These are phyloP conservation scores for Cyprinella venusta DNA, from an alignment of 2,797 vertebrate species.

Conservation along the genomic window DNA sequence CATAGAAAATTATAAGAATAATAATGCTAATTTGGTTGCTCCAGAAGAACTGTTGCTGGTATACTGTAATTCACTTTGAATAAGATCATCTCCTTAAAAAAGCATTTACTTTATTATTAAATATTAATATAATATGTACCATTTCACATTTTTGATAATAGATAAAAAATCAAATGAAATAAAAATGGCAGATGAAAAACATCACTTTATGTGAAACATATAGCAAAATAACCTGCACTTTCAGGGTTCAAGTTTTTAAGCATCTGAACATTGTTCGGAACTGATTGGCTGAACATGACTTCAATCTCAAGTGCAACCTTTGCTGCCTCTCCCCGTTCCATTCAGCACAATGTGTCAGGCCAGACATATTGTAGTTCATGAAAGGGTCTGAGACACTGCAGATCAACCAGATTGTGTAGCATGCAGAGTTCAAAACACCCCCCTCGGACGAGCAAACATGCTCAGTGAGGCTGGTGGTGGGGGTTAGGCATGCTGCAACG, in stretches of 20 bases:
- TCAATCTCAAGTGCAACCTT: slow-evolving; percentile 38
- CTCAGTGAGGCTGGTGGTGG: slow-evolving; percentile 12
- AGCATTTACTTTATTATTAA: not conserved
- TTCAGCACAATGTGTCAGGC: slow-evolving; percentile 47
- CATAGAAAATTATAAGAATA: too few relatives aligned
- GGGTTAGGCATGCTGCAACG: not conserved
- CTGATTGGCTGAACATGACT: slow-evolving; percentile 17
- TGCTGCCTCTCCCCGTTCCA: slow-evolving; percentile 27
- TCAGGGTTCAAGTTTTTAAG: not conserved
- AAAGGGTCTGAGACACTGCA: slow-evolving; percentile 42
- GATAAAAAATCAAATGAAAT: not conserved
- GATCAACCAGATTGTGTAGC: slow-evolving; percentile 57
- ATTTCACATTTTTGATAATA: not conserved
- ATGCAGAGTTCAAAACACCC: slow-evolving; percentile 59
- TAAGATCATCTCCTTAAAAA: not conserved
- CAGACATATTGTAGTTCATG: slow-evolving; percentile 58
- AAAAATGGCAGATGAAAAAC: not conserved
- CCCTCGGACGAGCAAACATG: slow-evolving; percentile 58
- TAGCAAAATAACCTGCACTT: not conserved
- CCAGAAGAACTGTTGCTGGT: not conserved
- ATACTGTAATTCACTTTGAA: not conserved
- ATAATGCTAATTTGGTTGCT: not conserved
- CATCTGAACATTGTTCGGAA: not conserved
- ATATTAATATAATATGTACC: not conserved
- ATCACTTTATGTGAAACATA: not conserved